These are phyloP conservation scores for Ptiloglossa arizonensis DNA, from an alignment of 1,140 invertebrate genomes.

Conservation along the genomic window DNA sequence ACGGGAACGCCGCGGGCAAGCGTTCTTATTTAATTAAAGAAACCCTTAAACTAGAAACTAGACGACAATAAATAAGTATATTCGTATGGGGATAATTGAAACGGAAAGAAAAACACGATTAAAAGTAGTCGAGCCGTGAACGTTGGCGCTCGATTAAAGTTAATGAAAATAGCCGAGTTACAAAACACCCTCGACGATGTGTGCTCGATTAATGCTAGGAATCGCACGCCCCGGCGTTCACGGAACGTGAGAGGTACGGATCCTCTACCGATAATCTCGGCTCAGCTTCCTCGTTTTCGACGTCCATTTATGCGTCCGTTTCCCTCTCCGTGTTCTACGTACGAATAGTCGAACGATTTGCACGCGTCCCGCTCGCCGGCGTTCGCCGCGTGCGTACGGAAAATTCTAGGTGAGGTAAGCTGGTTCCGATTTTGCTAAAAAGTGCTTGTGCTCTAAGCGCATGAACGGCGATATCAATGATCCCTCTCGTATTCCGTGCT, in stretches of 20 bases:
- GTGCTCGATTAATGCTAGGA: background rate
- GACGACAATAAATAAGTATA: conserved; percentile 57
- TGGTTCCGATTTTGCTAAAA: conserved; percentile 77
- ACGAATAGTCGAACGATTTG: background rate
- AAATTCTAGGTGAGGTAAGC: conserved; percentile 74
- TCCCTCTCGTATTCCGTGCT: conserved; percentile 78
- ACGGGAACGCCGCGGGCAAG: background rate
- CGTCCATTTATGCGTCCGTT: background rate
- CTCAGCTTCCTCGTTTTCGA: conserved; percentile 13
- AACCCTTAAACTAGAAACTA: conserved; percentile 55
- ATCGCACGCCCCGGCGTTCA: background rate
- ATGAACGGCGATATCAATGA: conserved; percentile 76
- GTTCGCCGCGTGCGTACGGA: conserved; percentile 2
- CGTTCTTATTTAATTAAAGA: conserved; percentile 28
- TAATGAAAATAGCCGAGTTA: background rate
- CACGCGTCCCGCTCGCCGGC: background rate
- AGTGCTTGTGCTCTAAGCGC: conserved; percentile 79
- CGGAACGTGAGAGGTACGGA: background rate
- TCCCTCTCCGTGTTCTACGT: background rate
- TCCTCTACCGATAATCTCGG: background rate
- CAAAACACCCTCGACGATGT: conserved; percentile 11
- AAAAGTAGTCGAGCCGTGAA: conserved; percentile 25
- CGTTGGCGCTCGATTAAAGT: background rate
- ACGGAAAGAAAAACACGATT: conserved; percentile 34
- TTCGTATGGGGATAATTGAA: conserved; percentile 52